Evolutionary conservation across 2,113 vertebrate genomes (phyloP).

Genomic region (Falco punctatus): DNA sequence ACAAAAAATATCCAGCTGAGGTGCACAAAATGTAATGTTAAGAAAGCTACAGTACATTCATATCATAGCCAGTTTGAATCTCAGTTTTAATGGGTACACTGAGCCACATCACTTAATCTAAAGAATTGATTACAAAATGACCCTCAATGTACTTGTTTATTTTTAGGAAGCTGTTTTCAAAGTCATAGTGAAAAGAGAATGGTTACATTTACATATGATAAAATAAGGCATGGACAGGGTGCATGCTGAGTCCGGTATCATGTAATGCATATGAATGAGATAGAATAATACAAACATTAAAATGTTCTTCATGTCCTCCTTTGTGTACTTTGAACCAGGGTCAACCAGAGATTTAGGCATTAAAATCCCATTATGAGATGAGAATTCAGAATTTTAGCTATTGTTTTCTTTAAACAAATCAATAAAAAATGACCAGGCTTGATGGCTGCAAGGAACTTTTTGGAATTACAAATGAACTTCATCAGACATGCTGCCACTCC

Average conservation of each 20-base stretch:
- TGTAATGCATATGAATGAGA: background rate
- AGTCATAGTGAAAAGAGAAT: background rate
- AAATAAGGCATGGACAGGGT: background rate
- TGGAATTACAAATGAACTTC: background rate
- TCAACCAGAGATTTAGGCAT: background rate
- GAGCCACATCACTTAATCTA: background rate
- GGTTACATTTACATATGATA: slow-evolving; percentile 15
- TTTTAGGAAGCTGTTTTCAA: slow-evolving; percentile 9
- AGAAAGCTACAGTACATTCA: background rate
- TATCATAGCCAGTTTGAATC: background rate
- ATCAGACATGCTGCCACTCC: background rate
- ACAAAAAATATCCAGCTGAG: background rate
- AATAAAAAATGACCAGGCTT: background rate
- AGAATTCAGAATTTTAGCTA: background rate
- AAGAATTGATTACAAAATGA: background rate
- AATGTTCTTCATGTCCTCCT: background rate
- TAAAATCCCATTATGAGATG: background rate
- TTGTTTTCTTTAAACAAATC: background rate
- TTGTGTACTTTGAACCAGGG: background rate
- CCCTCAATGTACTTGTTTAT: background rate
- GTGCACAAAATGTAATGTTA: background rate
- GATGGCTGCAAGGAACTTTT: background rate
- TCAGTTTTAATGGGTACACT: background rate
- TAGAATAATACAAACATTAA: background rate
- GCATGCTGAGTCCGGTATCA: background rate